Evolutionary conservation across 1,140 invertebrate genomes (phyloP), one percentile per base, ranked within the genome.

Genomic region (Tetramorium simillimum): DNA sequence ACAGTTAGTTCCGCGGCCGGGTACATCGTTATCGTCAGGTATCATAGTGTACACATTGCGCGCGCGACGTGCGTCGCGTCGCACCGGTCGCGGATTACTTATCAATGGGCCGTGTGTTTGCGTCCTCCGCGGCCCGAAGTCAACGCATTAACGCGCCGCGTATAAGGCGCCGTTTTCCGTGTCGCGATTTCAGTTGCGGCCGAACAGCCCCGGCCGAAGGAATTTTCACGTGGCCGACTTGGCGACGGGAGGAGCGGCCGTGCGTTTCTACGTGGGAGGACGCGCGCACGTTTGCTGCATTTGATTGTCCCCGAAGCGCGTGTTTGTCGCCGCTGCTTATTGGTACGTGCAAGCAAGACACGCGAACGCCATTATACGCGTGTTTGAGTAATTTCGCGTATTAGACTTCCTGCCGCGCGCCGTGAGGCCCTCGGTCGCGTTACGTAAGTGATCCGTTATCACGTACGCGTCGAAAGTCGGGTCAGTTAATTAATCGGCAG

Each of bases 401-500:
- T 87, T 85, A 60, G 24, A 49, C 18, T 65, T 28, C 63, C 72
- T 46, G 60, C 9, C 58, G 40, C 3, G 33, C 33, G 33, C 33
- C 33, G 46, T 24, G 12, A 6, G 62, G 16, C 24, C 28, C 12
- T n/a, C 40, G 21, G 51, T 16, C 37, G 60, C 49, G 60, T 90
- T 88, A 67, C 51, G n/a, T 49, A 89, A 90, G 62, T 58, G 56
- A 33, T 33, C 21, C 62, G 12, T 9, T 33, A 0, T 2, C 24
- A 18, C 51, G 18, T 46, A n/a, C 56, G 21, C 24, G 40, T 3
- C 40, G 65, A 69, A 40, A 24, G 21, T 62, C 18, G 49, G 4
- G 4, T 2, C 37, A 58, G 73, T 88, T 90, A 86, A 88, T 88
- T 82, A 62, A 88, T 86, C 73, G 77, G 4, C 33, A 33, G 72